Evolutionary conservation across 1,140 invertebrate genomes (phyloP).

Genomic region (Plutomurus gul): DNA sequence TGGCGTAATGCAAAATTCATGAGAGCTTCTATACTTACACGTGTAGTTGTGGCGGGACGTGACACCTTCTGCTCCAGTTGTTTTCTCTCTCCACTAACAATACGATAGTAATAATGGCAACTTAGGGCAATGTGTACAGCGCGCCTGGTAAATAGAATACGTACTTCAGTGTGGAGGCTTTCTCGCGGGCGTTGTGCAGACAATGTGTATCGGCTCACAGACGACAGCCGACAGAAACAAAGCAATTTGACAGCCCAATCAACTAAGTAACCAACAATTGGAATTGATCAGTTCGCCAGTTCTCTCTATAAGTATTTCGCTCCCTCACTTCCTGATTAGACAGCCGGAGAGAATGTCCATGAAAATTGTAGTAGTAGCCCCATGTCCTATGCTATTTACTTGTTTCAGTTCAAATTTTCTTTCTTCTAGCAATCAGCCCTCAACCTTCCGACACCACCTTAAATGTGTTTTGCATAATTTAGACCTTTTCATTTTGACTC

Average conservation of each 20-base stretch:
- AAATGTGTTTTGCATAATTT: conserved; percentile 16
- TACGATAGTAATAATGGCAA: background rate
- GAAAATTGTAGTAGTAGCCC: background rate
- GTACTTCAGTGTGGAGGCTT: background rate
- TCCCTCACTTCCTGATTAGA: background rate
- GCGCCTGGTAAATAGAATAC: background rate
- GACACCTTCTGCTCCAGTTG: conserved; percentile 22
- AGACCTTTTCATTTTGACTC: background rate
- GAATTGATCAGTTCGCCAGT: background rate
- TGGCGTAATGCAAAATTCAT: conserved; percentile 24
- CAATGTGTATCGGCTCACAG: background rate
- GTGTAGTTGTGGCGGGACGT: conserved; percentile 21
- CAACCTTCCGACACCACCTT: too few species aligned
- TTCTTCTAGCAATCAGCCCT: too few species aligned
- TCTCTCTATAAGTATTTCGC: background rate
- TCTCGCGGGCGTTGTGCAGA: too few species aligned
- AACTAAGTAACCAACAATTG: conserved; percentile 5
- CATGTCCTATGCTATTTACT: background rate
- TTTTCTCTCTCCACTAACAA: background rate
- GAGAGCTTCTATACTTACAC: conserved; percentile 21
- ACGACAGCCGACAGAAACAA: background rate
- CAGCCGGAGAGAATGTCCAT: background rate
- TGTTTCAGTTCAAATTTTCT: too few species aligned
- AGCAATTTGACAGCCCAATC: conserved; percentile 13
- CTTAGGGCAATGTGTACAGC: background rate